Base-by-base conservation (phyloP, 2,888 invertebrate genomes). In the Tillus elongatus region DNA sequence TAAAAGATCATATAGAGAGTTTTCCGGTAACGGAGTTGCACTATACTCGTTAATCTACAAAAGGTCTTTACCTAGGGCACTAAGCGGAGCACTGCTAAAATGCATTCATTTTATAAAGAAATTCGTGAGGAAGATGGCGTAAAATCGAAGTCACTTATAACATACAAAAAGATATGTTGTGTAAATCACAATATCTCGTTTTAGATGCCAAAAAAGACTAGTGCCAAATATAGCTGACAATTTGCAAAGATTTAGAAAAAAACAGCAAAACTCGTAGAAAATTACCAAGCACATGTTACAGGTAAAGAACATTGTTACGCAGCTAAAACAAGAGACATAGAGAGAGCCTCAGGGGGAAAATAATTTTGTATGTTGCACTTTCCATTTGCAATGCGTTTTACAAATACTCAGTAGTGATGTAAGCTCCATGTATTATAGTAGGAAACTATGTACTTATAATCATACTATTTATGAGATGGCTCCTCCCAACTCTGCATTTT, bases 381-480 rank as follows among this genome's bases (percentile, higher is more conserved):
- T 56, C 40, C 54, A 56, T 37, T 39, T 56, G 12, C 55, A 57
- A 40, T 43, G 45, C 27, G 53, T 56, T 6, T 42, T 56, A 30
- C 53, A 56, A 35, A 53, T 56, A 27, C 54, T 56, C 13, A 46
- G 39, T 35, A 46, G 46, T 13, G 53, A 51, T 33, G 54, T 54
- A 28, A 39, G 43, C 31, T 44, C 41, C 35, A 43, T 57, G 43
- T 58, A 55, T 45, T 59, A 57, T 37, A 46, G 44, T 33, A 40
- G 54, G 41, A 58, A 59, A 46, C 31, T 54, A 33, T 45, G 43
- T 37, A 42, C 45, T 12, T 52, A 50, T 41, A 58, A 56, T 45
- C 50, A 57, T n/a, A 54, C 51, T 13, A 45, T 59, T 40, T 58
- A 57, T 41, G 54, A 56, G 45, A 45, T 46, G 12, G 44, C 44